These are phyloP conservation scores for Diprion similis DNA, from an alignment of 1,140 invertebrate species.

Conservation along the genomic window DNA sequence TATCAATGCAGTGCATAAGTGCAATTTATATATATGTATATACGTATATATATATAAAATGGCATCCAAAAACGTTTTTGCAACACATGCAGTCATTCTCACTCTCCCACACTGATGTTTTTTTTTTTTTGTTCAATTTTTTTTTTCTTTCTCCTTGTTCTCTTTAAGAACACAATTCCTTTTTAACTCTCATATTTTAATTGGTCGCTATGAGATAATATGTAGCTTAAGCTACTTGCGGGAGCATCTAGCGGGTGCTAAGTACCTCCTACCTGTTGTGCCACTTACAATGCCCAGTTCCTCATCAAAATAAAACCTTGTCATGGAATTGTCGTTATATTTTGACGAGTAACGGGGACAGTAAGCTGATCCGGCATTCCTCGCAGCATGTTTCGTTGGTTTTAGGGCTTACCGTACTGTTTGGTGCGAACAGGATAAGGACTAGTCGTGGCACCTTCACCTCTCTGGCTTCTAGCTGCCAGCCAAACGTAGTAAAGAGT, in stretches of 20 bases:
- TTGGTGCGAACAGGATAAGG: slow-evolving; percentile 93
- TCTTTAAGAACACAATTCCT: slow-evolving; percentile 9
- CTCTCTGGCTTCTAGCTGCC: slow-evolving; percentile 87
- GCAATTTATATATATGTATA: slow-evolving; percentile 60
- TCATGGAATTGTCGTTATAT: slow-evolving; percentile 9
- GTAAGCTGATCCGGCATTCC: slow-evolving; percentile 46
- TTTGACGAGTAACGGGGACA: slow-evolving; percentile 24
- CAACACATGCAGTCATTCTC: slow-evolving; percentile 63
- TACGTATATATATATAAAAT: slow-evolving; percentile 57
- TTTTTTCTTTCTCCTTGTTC: slow-evolving; percentile 15
- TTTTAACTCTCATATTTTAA: slow-evolving; percentile 17
- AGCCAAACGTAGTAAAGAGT: slow-evolving; percentile 96
- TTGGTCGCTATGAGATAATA: slow-evolving; percentile 31
- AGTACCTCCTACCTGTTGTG: slow-evolving; percentile 57
- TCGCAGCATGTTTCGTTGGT: slow-evolving; percentile 48
- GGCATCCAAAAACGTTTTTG: slow-evolving; percentile 62
- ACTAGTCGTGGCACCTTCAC: slow-evolving; percentile 94
- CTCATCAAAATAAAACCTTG: slow-evolving; percentile 20
- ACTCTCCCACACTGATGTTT: slow-evolving; percentile 58
- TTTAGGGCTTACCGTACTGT: slow-evolving; percentile 91
- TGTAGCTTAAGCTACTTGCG: slow-evolving; percentile 55
- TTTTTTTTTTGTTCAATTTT: slow-evolving; percentile 16
- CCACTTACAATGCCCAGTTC: slow-evolving; percentile 30
- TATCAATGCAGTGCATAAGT: slow-evolving; percentile 62
- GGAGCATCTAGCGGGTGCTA: slow-evolving; percentile 55